These are phyloP conservation scores for Aromia moschata DNA, from an alignment of 2,888 invertebrate species.

Conservation along the genomic window DNA sequence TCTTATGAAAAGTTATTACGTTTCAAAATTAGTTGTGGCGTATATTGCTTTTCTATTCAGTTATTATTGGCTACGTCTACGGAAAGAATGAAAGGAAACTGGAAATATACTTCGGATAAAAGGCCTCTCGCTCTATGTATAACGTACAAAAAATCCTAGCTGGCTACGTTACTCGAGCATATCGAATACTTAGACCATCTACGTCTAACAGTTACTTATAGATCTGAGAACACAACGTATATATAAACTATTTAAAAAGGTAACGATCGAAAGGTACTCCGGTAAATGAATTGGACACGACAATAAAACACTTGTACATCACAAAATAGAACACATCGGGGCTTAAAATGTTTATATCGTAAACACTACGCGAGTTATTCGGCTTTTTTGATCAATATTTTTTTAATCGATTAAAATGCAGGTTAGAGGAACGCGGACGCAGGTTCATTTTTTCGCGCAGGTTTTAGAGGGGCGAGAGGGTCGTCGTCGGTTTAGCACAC, in stretches of 20 bases:
- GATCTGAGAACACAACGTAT: conserved; percentile 39
- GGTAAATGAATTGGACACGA: conserved; percentile 42
- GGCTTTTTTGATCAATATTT: conserved; percentile 56
- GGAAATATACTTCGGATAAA: conserved; percentile 26
- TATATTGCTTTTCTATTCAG: conserved; percentile 50
- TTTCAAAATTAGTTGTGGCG: conserved; percentile 46
- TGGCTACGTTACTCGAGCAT: not conserved
- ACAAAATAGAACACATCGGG: conserved; percentile 60
- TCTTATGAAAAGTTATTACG: conserved; percentile 55
- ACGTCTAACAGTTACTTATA: conserved; percentile 26
- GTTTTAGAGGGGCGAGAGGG: conserved; percentile 9
- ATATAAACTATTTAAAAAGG: conserved; percentile 46
- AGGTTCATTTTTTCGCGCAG: conserved; percentile 27
- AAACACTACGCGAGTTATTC: conserved; percentile 45
- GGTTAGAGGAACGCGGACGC: conserved; percentile 37
- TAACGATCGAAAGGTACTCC: conserved; percentile 44
- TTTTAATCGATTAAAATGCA: conserved; percentile 57
- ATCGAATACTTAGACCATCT: conserved; percentile 11
- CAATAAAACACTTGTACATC: conserved; percentile 53
- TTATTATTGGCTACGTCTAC: conserved; percentile 28
- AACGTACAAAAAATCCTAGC: conserved; percentile 3
- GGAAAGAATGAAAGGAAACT: too few species aligned
- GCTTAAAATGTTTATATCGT: conserved; percentile 43
- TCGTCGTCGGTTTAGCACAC: conserved; percentile 26
- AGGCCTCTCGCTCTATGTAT: conserved; percentile 45